These are phyloP conservation scores for Cotesia vestalis DNA, from an alignment of 1,140 invertebrate genomes.

Conservation along the genomic window DNA sequence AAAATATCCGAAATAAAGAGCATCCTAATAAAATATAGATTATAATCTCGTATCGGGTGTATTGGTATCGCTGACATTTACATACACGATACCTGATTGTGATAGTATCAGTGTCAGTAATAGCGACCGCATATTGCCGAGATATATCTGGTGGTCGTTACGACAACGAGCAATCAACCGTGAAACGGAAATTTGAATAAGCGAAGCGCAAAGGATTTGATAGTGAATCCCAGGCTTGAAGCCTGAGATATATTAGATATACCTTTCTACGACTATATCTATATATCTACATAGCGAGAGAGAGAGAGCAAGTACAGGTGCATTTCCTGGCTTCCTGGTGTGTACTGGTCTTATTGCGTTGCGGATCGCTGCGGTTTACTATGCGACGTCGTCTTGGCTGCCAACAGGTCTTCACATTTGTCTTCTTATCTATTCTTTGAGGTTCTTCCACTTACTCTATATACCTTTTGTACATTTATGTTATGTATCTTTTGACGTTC, in stretches of 20 bases:
- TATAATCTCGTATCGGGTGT: too few species aligned
- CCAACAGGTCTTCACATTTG: conserved; percentile 40
- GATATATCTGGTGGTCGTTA: conserved; percentile 15
- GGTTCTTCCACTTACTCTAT: conserved; percentile 13
- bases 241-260: not conserved
- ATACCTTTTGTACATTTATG: too few species aligned
- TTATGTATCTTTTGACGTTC: conserved; percentile 4
- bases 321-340: conserved; percentile 9
- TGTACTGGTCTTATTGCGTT: conserved; percentile 24
- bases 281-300: too few species aligned
- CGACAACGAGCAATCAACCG: conserved; percentile 31
- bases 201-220: conserved; percentile 30
- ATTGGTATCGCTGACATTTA: too few species aligned
- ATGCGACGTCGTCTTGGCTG: conserved; percentile 35
- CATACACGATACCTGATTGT: too few species aligned
- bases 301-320: too few species aligned
- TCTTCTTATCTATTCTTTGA: conserved; percentile 16
- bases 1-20: too few species aligned
- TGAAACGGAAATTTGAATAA: conserved; percentile 40
- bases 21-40: too few species aligned
- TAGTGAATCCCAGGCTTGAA: conserved; percentile 30
- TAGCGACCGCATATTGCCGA: conserved; percentile 3
- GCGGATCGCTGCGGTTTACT: conserved; percentile 32
- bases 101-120: conserved; percentile 1
- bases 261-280: too few species aligned